Conservation (phyloP, 2,888 invertebrate species). For the Brassicogethes aeneus region DNA sequence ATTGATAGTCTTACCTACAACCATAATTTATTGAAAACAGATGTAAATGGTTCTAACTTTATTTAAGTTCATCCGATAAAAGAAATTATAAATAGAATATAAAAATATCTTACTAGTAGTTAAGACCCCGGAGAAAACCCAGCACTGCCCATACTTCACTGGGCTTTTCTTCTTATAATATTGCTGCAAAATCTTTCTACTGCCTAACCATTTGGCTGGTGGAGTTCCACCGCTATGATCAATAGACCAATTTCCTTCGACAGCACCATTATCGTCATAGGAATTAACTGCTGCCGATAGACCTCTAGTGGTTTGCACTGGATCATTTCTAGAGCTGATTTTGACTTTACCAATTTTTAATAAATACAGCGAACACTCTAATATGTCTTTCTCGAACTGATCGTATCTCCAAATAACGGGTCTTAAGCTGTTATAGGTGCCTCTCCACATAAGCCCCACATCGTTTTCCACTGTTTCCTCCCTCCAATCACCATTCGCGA, state of each 20-base stretch:
- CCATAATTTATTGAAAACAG: too few species aligned
- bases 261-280: conserved; percentile 77
- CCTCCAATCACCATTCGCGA: conserved; percentile 58
- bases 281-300: conserved; percentile 85
- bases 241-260: conserved; percentile 83
- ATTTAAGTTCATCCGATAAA: too few species aligned
- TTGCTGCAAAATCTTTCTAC: conserved; percentile 74
- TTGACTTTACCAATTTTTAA: conserved; percentile 60
- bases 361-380: conserved; percentile 71
- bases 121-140: conserved; percentile 88
- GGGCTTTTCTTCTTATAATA: conserved; percentile 77
- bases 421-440: conserved; percentile 73
- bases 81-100: too few species aligned
- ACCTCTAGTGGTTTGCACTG: conserved; percentile 65
- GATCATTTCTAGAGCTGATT: conserved; percentile 53
- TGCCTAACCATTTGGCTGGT: conserved; percentile 87
- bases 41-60: too few species aligned
- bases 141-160: conserved; percentile 91
- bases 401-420: conserved; percentile 88
- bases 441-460: conserved; percentile 85
- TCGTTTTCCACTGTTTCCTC: conserved; percentile 82
- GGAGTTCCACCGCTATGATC: conserved; percentile 78
- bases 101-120: conserved; percentile 74
- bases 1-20: too few species aligned
- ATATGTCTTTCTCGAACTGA: conserved; percentile 75